Evolutionary conservation across 1,140 invertebrate species (phyloP), one percentile per base, ranked within the genome.

Genomic region (Venturia canescens): DNA sequence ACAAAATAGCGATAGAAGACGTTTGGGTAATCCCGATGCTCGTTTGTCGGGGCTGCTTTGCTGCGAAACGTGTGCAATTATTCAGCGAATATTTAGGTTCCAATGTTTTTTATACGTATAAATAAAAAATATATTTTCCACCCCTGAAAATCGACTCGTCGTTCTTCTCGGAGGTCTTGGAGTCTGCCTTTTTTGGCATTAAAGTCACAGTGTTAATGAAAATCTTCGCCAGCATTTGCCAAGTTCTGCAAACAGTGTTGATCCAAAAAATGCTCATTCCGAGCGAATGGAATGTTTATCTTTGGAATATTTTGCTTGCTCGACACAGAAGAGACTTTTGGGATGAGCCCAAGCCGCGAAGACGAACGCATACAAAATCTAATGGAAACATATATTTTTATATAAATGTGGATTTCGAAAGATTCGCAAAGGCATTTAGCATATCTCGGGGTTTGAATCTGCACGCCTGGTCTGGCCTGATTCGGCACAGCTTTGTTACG

Each of bases 311-410:
- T 74, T 74, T 74, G 71, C 71, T 74, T 27, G 26, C 71, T 57
- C 53, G 71, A 74, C 48, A 74, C 48, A 74, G 71, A 78, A 78
- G 63, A 38, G 75, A 83, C 66, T 80, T 83, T 83, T 83, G 82
- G 82, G 78, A 83, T 83, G 72, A 83, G 60, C 79, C 82, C 78
- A 83, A 83, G 75, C 67, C 60, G 18, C 48, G 18, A 38, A 18
- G 1, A 74, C 6, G 15, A 21, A 57, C 2, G 53, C 23, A 74
- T 21, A 53, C 26, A 57, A 11, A 6, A 26, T 38, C n/a, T 21
- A 44, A 44, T 11, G 38, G 38, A 44, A 44, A 44, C 38, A 44
- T 44, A 44, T 44, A 44, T 44, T 44, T 44, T 44, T 13, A 13
- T 44, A 44, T 44, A 13, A 44, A 44, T 44, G 38, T 44, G 38